Conservation (phyloP, 2,888 invertebrate genomes). For the Nematopogon swammerdamellus region DNA sequence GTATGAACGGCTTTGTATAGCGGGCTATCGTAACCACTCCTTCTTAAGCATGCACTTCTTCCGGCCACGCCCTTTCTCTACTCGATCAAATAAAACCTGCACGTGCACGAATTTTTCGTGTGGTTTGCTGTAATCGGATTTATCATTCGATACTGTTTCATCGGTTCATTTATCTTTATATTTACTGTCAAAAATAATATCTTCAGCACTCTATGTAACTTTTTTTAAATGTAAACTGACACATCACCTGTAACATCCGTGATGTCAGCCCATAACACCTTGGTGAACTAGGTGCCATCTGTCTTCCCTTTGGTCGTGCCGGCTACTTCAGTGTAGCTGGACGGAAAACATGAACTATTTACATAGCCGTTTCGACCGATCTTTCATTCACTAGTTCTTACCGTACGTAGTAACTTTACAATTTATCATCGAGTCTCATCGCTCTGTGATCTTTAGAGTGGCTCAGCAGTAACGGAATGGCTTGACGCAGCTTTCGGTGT, state of each 20-base stretch:
- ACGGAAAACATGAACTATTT: too few species aligned
- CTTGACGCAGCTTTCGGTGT: not conserved
- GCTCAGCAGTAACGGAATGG: not conserved
- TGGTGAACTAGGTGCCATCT: too few species aligned
- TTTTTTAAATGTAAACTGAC: too few species aligned
- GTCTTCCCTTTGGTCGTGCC: too few species aligned
- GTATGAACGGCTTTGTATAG: too few species aligned
- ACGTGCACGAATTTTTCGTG: not conserved
- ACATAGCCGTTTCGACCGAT: too few species aligned
- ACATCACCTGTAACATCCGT: too few species aligned
- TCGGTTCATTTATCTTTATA: not conserved
- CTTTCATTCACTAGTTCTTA: too few species aligned
- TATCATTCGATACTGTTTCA: not conserved
- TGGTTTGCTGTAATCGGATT: not conserved
- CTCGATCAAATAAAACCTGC: not conserved
- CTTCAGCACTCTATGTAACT: too few species aligned
- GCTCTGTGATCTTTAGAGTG: not conserved
- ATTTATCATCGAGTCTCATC: not conserved
- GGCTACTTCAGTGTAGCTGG: too few species aligned
- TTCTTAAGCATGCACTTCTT: not conserved
- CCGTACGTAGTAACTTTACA: not conserved
- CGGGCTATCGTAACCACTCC: not conserved
- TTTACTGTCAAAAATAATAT: too few species aligned
- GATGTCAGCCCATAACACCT: too few species aligned
- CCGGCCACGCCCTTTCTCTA: not conserved